A percentile compares a stretch with the other conserved stretches of the same genome.
phyloP scores from a whole-genome alignment of 2,797 vertebrate species.

The Phoebastria nigripes region DNA sequence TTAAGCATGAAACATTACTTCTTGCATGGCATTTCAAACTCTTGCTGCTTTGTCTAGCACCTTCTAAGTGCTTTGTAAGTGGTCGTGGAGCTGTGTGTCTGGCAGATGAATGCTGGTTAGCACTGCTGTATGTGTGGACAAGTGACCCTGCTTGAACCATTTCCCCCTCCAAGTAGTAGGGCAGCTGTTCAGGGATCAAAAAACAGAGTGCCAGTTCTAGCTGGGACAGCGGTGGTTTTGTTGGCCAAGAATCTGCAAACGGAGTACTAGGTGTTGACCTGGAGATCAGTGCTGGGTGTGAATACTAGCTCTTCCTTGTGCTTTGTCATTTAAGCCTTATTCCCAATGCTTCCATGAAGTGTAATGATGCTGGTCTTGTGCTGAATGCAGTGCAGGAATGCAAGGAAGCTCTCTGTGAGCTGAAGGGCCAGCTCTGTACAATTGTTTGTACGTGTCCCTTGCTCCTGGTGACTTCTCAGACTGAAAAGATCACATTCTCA shows the following conservation, averaged over 20 bases:
- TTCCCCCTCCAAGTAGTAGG: not conserved
- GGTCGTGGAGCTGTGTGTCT: not conserved
- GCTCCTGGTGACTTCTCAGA: not conserved
- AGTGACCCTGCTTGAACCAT: not conserved
- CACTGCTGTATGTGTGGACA: not conserved
- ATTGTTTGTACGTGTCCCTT: accelerated
- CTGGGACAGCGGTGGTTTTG: not conserved
- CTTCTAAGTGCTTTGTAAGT: not conserved
- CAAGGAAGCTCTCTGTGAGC: not conserved
- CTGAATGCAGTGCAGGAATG: not conserved
- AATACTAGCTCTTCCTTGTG: not conserved
- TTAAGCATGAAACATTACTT: not conserved
- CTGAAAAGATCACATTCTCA: not conserved
- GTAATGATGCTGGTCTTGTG: not conserved
- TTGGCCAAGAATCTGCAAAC: not conserved
- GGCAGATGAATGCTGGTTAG: not conserved
- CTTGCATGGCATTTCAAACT: not conserved
- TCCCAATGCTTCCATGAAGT: not conserved
- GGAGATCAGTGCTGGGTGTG: not conserved
- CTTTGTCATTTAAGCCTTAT: not conserved
- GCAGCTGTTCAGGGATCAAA: not conserved
- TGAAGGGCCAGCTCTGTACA: not conserved
- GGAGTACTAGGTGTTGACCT: not conserved
- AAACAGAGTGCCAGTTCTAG: not conserved
- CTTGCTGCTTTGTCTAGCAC: not conserved